Conservation (phyloP, 2,797 vertebrate genomes). For the Pantherophis alleghaniensis region DNA sequence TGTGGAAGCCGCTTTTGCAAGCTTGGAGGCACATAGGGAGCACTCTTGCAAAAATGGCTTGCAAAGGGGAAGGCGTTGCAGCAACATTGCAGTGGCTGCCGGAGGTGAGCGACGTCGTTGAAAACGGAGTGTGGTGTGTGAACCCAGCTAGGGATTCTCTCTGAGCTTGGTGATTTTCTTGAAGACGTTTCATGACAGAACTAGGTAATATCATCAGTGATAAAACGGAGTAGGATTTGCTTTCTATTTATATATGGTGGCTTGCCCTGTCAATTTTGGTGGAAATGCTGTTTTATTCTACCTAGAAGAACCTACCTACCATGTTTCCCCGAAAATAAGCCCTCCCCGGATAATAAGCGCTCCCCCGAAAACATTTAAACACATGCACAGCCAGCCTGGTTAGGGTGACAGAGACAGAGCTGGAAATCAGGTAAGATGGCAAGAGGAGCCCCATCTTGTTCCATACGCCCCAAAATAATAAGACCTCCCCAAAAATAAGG, state of each 20-base stretch:
- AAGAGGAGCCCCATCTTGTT: too few relatives aligned
- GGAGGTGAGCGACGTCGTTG: neutral
- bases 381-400: too few relatives aligned
- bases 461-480: too few relatives aligned
- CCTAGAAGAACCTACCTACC: neutral
- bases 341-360: too few relatives aligned
- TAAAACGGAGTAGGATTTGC: neutral
- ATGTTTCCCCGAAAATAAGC: too few relatives aligned
- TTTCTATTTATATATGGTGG: neutral
- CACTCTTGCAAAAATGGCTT: neutral
- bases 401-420: too few relatives aligned
- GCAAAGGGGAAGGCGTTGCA: neutral
- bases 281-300: neutral
- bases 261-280: neutral
- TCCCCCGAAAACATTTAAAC: too few relatives aligned
- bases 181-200: too few relatives aligned
- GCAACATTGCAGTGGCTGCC: neutral
- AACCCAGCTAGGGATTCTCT: neutral
- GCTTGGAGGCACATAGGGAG: neutral
- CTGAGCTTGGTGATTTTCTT: neutral
- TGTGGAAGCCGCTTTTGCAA: neutral
- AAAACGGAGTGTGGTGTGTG: neutral
- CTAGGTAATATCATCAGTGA: neutral
- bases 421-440: too few relatives aligned
- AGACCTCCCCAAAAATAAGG: too few relatives aligned